Percentiles rank a stretch among this genome's conserved stretches.
Conservation (phyloP, 2,113 vertebrate species). For the Psephotus haematonotus region DNA sequence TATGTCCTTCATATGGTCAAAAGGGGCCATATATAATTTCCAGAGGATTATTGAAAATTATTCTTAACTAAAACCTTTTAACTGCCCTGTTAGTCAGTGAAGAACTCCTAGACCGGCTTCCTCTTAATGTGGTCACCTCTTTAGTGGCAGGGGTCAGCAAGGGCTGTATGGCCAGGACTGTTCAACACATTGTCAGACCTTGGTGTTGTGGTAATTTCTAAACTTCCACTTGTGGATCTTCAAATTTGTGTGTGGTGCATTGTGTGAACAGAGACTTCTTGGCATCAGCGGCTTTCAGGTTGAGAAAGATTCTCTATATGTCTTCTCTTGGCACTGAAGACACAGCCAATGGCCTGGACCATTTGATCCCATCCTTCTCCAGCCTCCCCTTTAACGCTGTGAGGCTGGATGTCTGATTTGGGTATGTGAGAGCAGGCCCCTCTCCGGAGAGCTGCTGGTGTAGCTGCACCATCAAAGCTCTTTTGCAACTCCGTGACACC, state of each 20-base stretch:
- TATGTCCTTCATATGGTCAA: not conserved
- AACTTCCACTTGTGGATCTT: not conserved
- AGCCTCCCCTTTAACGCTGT: not conserved
- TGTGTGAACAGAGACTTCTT: not conserved
- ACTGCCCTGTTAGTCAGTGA: not conserved
- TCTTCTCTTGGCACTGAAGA: not conserved
- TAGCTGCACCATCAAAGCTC: not conserved
- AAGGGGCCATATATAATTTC: not conserved
- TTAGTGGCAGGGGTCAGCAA: not conserved
- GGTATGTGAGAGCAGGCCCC: not conserved
- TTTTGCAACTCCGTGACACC: not conserved
- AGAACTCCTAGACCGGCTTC: not conserved
- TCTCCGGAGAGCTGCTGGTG: not conserved
- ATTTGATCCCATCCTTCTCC: not conserved
- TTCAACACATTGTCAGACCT: not conserved
- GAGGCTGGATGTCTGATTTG: not conserved
- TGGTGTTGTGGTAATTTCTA: not conserved
- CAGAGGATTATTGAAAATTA: not conserved
- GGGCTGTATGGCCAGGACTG: not conserved
- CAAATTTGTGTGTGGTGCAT: not conserved
- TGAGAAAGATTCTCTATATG: not conserved
- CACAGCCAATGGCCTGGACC: not conserved
- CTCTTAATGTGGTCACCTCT: not conserved
- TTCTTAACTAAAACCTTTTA: not conserved
- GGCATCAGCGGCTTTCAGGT: not conserved